phyloP scores from a whole-genome alignment of 2,113 vertebrate genomes.

The Ovibos moschatus region DNA sequence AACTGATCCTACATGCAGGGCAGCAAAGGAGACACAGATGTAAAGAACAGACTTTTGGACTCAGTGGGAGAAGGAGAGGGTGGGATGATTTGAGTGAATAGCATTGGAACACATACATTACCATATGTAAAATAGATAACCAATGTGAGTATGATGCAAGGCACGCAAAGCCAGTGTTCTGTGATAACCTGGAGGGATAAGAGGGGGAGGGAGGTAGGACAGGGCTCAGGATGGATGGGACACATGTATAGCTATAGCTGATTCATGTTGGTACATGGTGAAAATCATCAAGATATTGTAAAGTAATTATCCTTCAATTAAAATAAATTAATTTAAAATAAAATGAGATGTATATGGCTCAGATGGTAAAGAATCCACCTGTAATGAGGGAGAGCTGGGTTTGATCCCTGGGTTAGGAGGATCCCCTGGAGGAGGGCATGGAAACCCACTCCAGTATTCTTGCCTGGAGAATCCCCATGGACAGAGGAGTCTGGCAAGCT shows the following conservation, averaged over 20 bases:
- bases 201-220: neutral
- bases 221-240: neutral
- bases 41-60: neutral
- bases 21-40: neutral
- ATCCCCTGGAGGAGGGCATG: neutral
- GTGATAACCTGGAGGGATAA: neutral
- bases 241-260: neutral
- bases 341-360: neutral
- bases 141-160: neutral
- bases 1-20: neutral
- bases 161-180: neutral
- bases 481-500: neutral
- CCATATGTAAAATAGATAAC: neutral
- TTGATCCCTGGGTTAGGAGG: neutral
- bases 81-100: neutral
- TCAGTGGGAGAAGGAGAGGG: neutral
- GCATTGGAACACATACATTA: neutral
- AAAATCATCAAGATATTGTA: neutral
- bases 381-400: neutral
- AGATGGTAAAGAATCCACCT: neutral
- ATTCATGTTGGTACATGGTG: neutral
- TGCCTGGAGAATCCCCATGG: neutral
- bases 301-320: neutral
- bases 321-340: neutral
- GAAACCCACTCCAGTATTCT: neutral